These are phyloP conservation scores for Hydrophis major DNA, from an alignment of 2,797 vertebrate genomes.

Conservation along the genomic window DNA sequence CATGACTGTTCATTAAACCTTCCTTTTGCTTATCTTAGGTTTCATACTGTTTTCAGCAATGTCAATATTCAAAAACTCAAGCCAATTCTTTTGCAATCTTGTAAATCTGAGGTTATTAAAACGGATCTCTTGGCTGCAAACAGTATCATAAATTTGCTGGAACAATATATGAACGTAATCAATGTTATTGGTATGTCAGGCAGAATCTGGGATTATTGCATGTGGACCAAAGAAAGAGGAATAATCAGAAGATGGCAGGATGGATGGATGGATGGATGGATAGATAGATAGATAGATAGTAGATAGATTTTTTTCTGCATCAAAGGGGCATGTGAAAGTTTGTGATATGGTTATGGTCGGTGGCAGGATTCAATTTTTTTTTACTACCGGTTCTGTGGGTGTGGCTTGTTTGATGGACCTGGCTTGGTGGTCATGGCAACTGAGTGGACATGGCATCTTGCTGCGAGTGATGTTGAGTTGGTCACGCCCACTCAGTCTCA, in stretches of 20 bases:
- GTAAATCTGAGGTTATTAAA: neutral
- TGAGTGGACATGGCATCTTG: too few relatives aligned
- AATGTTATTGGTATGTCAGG: neutral
- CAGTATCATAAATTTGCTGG: neutral
- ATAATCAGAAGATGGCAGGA: neutral
- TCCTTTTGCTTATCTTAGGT: neutral
- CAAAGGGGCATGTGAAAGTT: neutral
- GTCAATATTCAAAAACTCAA: neutral
- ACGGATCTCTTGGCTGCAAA: neutral
- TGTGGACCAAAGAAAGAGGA: neutral
- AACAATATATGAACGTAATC: neutral
- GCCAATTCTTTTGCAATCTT: neutral
- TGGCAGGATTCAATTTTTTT: too few relatives aligned
- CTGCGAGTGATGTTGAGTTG: too few relatives aligned
- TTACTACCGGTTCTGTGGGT: too few relatives aligned
- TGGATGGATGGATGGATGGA: too few relatives aligned
- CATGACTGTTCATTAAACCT: neutral
- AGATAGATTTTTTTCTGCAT: neutral
- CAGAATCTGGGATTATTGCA: neutral
- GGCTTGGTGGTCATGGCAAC: too few relatives aligned
- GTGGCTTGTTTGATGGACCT: too few relatives aligned
- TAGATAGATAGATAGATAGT: too few relatives aligned
- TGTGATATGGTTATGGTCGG: neutral
- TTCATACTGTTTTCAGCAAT: neutral
- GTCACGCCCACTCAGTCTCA: too few relatives aligned